Evolutionary conservation across 2,797 vertebrate genomes (phyloP), one percentile per base, ranked within the genome.

Genomic region (Hephaestus fuliginosus): DNA sequence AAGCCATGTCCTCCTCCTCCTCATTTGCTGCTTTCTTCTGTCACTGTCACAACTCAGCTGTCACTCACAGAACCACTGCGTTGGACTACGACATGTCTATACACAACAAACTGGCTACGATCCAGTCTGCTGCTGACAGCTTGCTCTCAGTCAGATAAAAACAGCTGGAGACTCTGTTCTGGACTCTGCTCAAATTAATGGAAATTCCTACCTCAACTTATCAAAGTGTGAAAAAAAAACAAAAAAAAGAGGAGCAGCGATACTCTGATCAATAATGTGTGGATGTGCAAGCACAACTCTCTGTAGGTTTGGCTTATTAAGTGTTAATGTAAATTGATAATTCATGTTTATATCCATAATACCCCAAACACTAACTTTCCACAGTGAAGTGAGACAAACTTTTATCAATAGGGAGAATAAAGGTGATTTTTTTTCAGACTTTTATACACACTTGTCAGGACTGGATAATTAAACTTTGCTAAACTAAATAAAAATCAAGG

Each of bases 401-500:
- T 63, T 65, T 11, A 52, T 46, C 11, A 43, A 60, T 12, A n/a
- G 14, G 1, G 13, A 76, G 33, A 77, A 49, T 60, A 61, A 68
- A 77, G 36, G 44, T 43, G 17, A 9, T 14, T 22, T 70, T 65
- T 65, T 41, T n/a, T 51, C 13, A 67, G 14, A 60, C 20, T 15
- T n/a, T 58, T 48, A 39, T 17, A 43, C 28, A 48, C 43, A 57
- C 14, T 56, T 70, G 25, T 39, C 57, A 73, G 55, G 53, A 79
- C 9, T 61, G 55, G 44, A 63, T 52, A 51, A 80, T 80, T 82
- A 69, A 76, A 76, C 51, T 78, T 48, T 36, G 33, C 60, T 51
- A 79, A 73, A 70, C 48, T 57, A 55, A 64, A 76, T 12, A 55
- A 70, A 39, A 70, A 65, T 58, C 15, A 62, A 66, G 55, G 11